phyloP scores from a whole-genome alignment of 2,888 invertebrate species.

The Chironomus riparius region DNA sequence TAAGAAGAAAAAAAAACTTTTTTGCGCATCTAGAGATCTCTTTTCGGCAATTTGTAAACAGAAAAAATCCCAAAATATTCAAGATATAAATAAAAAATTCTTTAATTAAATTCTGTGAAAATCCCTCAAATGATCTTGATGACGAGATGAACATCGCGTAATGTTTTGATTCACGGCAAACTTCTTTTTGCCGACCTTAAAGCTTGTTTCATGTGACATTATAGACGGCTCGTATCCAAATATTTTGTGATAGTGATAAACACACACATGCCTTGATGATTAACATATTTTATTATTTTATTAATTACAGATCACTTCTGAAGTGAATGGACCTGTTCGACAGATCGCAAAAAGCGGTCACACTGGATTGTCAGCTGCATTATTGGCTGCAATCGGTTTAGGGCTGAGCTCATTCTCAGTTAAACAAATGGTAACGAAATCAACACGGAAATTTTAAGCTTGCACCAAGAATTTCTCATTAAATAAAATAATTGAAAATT shows the following conservation, averaged over 20 bases:
- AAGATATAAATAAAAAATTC: too few species aligned
- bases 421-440: slow-evolving; percentile 6
- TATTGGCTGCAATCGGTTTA: slow-evolving; percentile 8
- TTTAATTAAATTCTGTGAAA: not conserved
- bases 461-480: not conserved
- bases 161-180: not conserved
- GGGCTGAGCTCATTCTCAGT: not conserved
- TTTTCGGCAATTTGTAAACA: too few species aligned
- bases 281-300: not conserved
- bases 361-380: not conserved
- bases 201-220: not conserved
- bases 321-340: slow-evolving; percentile 11
- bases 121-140: not conserved
- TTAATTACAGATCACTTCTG: not conserved
- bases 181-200: not conserved
- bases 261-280: not conserved
- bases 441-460: slow-evolving; percentile 8
- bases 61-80: too few species aligned
- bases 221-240: not conserved
- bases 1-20: too few species aligned
- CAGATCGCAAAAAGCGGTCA: not conserved
- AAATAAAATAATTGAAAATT: not conserved
- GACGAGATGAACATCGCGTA: not conserved
- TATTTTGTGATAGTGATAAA: not conserved
- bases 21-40: too few species aligned